Evolutionary conservation across 2,888 invertebrate genomes (phyloP).

Genomic region (Nipponacmea schrenckii): DNA sequence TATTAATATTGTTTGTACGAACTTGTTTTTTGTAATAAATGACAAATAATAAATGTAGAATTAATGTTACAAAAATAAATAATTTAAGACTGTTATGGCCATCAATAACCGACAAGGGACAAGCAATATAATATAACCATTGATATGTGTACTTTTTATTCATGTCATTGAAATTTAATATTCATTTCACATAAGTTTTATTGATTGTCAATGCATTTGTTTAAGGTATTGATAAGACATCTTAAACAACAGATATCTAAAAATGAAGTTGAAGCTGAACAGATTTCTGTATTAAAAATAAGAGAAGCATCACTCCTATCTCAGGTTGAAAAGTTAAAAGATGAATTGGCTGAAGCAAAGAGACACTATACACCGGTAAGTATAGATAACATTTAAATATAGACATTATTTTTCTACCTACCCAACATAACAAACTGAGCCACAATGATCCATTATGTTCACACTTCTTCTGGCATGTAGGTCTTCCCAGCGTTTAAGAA

Average conservation of each 20-base stretch:
- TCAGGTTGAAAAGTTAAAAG: slow-evolving; percentile 54
- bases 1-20: too few species aligned
- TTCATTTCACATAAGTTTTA: too few species aligned
- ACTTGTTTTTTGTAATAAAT: too few species aligned
- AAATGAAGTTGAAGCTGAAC: slow-evolving; percentile 51
- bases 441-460: background rate
- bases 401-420: background rate
- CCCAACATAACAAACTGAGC: background rate
- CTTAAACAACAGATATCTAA: slow-evolving; percentile 57
- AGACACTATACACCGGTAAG: slow-evolving; percentile 62
- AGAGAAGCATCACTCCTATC: slow-evolving; percentile 54
- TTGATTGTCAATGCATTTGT: background rate
- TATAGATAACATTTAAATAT: slow-evolving; percentile 2
- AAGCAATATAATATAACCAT: too few species aligned
- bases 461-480: background rate
- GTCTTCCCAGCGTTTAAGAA: too few species aligned
- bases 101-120: too few species aligned
- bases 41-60: too few species aligned
- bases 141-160: too few species aligned
- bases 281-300: slow-evolving; percentile 52
- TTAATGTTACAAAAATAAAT: too few species aligned
- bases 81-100: too few species aligned
- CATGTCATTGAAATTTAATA: too few species aligned
- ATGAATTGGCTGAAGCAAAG: slow-evolving; percentile 60
- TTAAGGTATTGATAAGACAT: slow-evolving; percentile 61